Evolutionary conservation across 2,888 invertebrate genomes (phyloP), one percentile per base, ranked within the genome.

Genomic region (Chrysomela aeneicollis): DNA sequence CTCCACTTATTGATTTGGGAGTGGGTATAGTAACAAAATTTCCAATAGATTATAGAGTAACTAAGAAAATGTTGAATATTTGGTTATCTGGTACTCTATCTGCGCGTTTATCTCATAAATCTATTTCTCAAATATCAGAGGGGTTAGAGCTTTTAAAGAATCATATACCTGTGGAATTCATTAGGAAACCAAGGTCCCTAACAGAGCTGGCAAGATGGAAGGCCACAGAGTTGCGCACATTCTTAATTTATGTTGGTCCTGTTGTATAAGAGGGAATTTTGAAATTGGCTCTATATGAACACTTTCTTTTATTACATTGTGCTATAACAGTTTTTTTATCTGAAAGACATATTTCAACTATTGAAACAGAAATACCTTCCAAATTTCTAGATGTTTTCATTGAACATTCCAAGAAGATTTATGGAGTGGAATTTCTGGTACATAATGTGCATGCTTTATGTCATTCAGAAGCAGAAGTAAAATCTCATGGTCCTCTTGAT

Each of bases 1-100:
- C 66, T 3, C 66, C 65, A 22, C 46, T 66, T n/a, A 18, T 21
- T 19, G n/a, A 58, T 21, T 53, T 67, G 42, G 15, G 30, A 10
- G 50, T 66, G n/a, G 59, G 42, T 37, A 22, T 63, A 22, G 51
- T 65, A 21, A 17, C 49, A 10, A 32, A 51, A n/a, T 67, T 66
- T 60, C 63, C 63, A 49, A 59, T 65, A n/a, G 61, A 67, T 30
- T 67, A 64, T 52, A 67, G 64, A 4, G 60, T 64, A 21, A 52
- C 49, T 6, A 50, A 51, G 49, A 69, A 69, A 22, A 37, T 67
- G 54, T 17, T 69, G 37, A 65, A 63, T 55, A 32, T 55, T 18
- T 62, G 64, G 66, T 18, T 64, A 8, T 49, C 18, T 19, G 66
- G 61, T 10, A 22, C 9, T 12, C 47, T 60, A 17, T 12, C 0